Base-by-base conservation (phyloP, 2,888 invertebrate genomes). In the Gryllus longicercus region DNA sequence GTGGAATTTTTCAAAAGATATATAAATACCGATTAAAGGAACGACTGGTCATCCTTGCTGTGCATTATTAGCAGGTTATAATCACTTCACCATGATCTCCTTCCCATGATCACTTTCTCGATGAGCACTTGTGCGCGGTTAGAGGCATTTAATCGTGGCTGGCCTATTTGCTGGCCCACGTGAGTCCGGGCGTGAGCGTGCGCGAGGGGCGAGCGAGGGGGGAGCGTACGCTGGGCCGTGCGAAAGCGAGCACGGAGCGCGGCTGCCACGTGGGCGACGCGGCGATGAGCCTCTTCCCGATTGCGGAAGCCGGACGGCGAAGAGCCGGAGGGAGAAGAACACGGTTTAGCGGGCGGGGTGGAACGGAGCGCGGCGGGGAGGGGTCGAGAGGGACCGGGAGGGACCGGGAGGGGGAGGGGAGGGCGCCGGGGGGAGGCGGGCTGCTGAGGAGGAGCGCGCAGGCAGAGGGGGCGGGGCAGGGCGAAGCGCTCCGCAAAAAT, bases 321-420 rank as follows among this genome's bases (percentile, higher is more conserved):
- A 79, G 25, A 79, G 76, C 51, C 75, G 51, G 76, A 74, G 79
- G n/a, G 79, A 63, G 63, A 63, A 38, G 78, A 38, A 78, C 51
- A 38, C 51, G 78, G 78, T 25, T 51, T 76, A 75, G 75, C 21
- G 23, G 50, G 50, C 21, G 75, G 11, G 12, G 38, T 51, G 8
- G 51, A 16, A 51, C 51, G 50, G 25, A 51, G 25, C 75, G 79
- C 51, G 79, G 51, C 75, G 76, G 50, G 75, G 76, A 76, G 76
- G 76, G 23, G 79, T 21, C 75, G 76, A 38, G 63, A 14, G 63
- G 63, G 63, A n/a, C 63, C 16, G 51, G 51, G 51, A 51, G 51
- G 18, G 12, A 10, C 3, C 4, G 5, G 23, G 50, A 21, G n/a
- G 51, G 11, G 14, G 38, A 16, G 51, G 23, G 50, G 25, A 51